A percentile compares a stretch with the other conserved stretches of the same genome.
Conservation (phyloP, 2,113 vertebrate species). For the Passer montanus region DNA sequence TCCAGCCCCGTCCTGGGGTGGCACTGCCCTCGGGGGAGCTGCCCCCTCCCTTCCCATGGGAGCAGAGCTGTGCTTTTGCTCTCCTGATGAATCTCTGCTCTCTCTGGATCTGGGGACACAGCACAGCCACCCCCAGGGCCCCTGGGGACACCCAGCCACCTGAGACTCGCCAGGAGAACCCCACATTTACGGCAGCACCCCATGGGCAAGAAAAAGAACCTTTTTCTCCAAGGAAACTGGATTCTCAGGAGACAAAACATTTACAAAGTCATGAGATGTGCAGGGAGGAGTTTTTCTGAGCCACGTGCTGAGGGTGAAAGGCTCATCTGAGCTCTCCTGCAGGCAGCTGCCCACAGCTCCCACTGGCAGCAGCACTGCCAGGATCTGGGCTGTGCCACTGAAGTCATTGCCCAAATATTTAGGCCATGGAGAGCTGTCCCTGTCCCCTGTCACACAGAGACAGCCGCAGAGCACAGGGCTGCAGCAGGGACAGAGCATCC, state of each 20-base stretch:
- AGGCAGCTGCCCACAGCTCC: neutral
- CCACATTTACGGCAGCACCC: neutral
- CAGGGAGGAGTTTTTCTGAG: neutral
- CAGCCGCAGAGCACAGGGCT: neutral
- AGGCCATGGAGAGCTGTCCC: neutral
- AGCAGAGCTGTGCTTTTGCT: neutral
- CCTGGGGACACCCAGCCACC: rapidly evolving
- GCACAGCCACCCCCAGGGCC: neutral
- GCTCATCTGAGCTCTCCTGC: neutral
- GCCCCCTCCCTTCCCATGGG: rapidly evolving
- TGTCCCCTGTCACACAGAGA: neutral
- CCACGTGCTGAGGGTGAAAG: neutral
- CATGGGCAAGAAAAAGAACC: rapidly evolving
- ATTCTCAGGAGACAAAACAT: neutral
- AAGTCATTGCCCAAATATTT: slow-evolving; percentile 44
- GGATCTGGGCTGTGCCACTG: slow-evolving; percentile 8
- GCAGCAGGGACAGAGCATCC: neutral
- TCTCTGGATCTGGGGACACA: neutral
- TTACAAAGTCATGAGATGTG: rapidly evolving
- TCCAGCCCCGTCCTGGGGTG: rapidly evolving
- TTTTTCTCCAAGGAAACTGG: rapidly evolving
- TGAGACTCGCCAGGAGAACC: rapidly evolving
- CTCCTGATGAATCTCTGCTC: too few species aligned
- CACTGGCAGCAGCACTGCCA: neutral
- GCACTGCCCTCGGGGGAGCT: rapidly evolving